Evolutionary conservation across 2,797 vertebrate species (phyloP), one percentile per base, ranked within the genome.

Genomic region (Acanthopagrus latus): DNA sequence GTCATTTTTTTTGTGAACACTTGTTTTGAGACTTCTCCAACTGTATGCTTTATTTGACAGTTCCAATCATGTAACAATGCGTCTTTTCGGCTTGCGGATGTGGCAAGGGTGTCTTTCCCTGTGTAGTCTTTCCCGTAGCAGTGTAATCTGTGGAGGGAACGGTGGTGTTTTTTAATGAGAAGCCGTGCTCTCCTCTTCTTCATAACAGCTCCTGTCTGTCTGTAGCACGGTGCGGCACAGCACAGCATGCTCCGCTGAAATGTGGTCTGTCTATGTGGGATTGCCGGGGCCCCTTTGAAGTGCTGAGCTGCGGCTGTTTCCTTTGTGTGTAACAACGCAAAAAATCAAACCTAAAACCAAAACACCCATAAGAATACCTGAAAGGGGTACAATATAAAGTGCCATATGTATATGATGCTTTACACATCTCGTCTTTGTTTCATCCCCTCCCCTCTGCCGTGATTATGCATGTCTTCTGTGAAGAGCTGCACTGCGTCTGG

Each of bases 331-430:
- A 92, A 93, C 92, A 80, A 86, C 83, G 76, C 76, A 82, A 86
- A 91, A 93, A 94, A 94, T 94, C 92, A 93, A 95, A 94, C 89
- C 91, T 89, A 84, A 92, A 94, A 93, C 91, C 92, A 92, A 94
- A 95, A 95, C 91, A 94, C 93, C 95, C 94, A 91, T 92, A 95
- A 95, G 95, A 95, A 92, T 93, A 95, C 93, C 94, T 96, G 92
- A 95, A 95, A 96, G 94, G 80, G 86, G 67, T 91, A 92, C 91
- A 94, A 89, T 93, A 90, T 91, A 88, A 93, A 93, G 91, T 86
- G 86, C 90, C 91, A 84, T 91, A 94, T 94, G 93, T 94, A 93
- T 94, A 93, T 91, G 94, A 89, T 86, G 93, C 94, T 92, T 95
- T 93, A 95, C 94, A 94, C 91, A 70, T 92, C 81, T 88, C 84